Evolutionary conservation across 92 coral and sea anemone species (phyloP).

Genomic region (Montipora capitata): DNA sequence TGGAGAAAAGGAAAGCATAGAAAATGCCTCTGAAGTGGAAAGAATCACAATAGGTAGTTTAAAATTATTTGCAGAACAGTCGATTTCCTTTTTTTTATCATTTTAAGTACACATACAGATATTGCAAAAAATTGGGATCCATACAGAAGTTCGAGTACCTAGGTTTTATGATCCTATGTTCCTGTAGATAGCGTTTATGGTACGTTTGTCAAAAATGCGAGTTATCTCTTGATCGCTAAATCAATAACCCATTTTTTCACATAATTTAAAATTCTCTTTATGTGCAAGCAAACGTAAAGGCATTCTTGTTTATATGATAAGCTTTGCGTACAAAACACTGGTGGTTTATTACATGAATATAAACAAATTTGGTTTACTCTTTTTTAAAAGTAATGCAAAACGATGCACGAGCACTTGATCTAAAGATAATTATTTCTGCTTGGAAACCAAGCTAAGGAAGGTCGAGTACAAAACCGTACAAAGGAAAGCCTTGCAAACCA

Average conservation of each 20-base stretch:
- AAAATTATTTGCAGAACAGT: not conserved
- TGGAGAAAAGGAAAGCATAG: not conserved
- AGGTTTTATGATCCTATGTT: too few species aligned
- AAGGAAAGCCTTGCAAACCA: constrained; percentile 1
- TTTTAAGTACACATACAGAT: not conserved
- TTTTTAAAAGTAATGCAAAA: not conserved
- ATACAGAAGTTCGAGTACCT: not conserved
- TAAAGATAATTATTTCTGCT: not conserved
- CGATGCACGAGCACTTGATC: too few species aligned
- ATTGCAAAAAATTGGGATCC: not conserved
- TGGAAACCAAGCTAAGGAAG: not conserved
- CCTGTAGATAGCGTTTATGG: not conserved
- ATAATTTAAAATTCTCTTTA: not conserved
- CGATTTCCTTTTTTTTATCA: too few species aligned
- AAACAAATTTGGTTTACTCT: constrained; percentile 3
- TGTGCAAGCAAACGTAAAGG: not conserved
- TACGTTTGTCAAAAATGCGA: not conserved
- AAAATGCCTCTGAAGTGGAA: not conserved
- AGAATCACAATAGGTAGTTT: not conserved
- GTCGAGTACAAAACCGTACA: not conserved
- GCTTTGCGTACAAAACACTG: not conserved
- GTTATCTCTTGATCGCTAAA: not conserved
- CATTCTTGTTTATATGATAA: not conserved
- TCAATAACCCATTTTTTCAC: constrained; percentile 25
- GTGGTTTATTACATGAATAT: constrained; percentile 13